These are phyloP conservation scores for Larimichthys crocea DNA, from an alignment of 2,113 vertebrate species.

Conservation along the genomic window DNA sequence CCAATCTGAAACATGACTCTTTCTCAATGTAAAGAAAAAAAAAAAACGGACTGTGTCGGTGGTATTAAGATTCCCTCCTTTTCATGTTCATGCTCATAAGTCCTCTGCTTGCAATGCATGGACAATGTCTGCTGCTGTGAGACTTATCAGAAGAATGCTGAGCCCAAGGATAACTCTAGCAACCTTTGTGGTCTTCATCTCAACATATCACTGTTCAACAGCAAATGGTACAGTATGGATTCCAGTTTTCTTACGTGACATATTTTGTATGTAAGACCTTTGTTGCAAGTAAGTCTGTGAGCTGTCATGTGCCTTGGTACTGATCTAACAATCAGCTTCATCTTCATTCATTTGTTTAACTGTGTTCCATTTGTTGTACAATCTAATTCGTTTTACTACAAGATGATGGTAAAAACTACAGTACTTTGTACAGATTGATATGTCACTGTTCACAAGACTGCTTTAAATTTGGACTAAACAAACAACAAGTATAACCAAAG, in stretches of 20 bases:
- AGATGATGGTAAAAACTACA: not conserved
- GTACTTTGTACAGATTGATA: not conserved
- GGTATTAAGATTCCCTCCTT: slow-evolving; percentile 70
- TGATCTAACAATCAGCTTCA: not conserved
- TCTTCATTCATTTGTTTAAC: not conserved
- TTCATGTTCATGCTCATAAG: slow-evolving; percentile 59
- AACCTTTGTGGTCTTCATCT: slow-evolving; percentile 63
- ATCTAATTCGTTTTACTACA: not conserved
- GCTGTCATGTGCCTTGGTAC: not conserved
- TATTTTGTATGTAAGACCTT: not conserved
- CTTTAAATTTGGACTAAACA: not conserved
- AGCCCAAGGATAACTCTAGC: slow-evolving; percentile 62
- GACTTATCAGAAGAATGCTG: slow-evolving; percentile 66
- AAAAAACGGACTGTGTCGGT: slow-evolving; percentile 33
- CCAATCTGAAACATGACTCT: slow-evolving; percentile 70
- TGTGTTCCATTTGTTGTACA: not conserved
- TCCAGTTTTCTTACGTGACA: slow-evolving; percentile 1
- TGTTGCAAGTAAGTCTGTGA: not conserved
- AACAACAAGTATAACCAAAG: not conserved
- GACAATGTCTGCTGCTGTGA: slow-evolving; percentile 60
- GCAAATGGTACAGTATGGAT: slow-evolving; percentile 67
- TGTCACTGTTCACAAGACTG: not conserved
- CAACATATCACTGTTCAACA: slow-evolving; percentile 36
- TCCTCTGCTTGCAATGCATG: slow-evolving; percentile 65
- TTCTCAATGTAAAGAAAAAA: slow-evolving; percentile 62